These are phyloP conservation scores for Lagodon rhomboides DNA, from an alignment of 2,797 vertebrate species.

Conservation along the genomic window DNA sequence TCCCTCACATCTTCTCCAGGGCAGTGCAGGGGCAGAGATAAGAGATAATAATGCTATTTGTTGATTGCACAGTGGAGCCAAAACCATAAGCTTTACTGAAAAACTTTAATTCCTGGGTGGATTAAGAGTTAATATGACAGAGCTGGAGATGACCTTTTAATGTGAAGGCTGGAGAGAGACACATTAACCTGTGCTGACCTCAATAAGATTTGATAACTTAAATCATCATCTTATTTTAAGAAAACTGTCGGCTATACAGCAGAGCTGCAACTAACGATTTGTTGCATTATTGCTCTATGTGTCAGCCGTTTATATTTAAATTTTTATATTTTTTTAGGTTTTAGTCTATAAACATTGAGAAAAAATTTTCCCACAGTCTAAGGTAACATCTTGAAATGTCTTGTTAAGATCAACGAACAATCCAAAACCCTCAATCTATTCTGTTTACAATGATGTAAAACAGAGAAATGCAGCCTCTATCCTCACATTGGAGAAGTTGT, in stretches of 20 bases:
- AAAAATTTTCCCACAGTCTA: background rate
- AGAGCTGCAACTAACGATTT: background rate
- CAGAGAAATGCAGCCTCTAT: background rate
- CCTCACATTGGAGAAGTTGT: background rate
- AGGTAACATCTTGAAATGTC: background rate
- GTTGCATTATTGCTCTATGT: background rate
- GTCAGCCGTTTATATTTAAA: background rate
- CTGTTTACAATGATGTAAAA: background rate
- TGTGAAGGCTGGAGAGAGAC: background rate
- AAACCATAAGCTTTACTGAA: constrained; percentile 34
- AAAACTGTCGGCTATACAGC: background rate
- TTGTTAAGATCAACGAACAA: background rate
- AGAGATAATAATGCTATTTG: constrained; percentile 59
- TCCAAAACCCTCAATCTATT: background rate
- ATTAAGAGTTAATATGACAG: constrained; percentile 27
- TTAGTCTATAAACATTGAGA: background rate
- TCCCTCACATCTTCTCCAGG: constrained; percentile 59
- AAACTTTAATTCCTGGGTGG: constrained; percentile 31
- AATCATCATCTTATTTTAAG: constrained; percentile 1
- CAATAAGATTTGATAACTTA: background rate
- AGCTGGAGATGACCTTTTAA: constrained; percentile 43
- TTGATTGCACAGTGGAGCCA: constrained; percentile 60
- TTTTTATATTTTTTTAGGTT: background rate
- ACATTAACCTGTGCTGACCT: constrained; percentile 1
- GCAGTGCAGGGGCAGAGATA: constrained; percentile 54